phyloP scores from a whole-genome alignment of 1,140 invertebrate genomes.

The Drosophila cardini region DNA sequence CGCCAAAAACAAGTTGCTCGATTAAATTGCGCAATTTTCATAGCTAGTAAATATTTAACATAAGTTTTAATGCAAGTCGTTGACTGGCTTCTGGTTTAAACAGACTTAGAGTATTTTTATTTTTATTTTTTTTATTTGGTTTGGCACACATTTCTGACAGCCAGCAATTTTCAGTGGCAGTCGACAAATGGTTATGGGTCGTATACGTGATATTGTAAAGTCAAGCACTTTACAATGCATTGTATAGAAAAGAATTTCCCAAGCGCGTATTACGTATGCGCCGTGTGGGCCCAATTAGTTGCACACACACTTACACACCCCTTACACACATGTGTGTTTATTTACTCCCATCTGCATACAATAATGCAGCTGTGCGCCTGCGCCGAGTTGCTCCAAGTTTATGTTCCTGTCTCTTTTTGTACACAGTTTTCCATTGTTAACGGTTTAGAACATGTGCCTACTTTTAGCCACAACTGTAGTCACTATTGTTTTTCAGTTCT shows the following conservation, averaged over 20 bases:
- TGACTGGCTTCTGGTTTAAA: conserved; percentile 3
- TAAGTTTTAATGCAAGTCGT: conserved; percentile 26
- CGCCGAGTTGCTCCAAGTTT: conserved; percentile 15
- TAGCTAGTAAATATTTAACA: conserved; percentile 13
- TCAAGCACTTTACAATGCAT: conserved; percentile 40
- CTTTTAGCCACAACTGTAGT: conserved; percentile 31
- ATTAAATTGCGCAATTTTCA: conserved; percentile 62
- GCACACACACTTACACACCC: conserved; percentile 34
- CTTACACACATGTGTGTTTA: conserved; percentile 20
- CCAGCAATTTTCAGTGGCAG: background rate
- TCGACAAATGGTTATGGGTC: conserved; percentile 46
- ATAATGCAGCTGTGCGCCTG: conserved; percentile 49
- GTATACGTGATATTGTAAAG: conserved; percentile 65
- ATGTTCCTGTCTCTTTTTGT: conserved; percentile 15
- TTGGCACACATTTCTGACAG: conserved; percentile 43
- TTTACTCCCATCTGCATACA: conserved; percentile 65
- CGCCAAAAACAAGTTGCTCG: conserved; percentile 55
- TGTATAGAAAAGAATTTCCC: conserved; percentile 67
- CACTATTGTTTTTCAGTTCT: background rate
- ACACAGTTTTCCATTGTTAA: conserved; percentile 62
- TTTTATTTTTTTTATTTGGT: background rate
- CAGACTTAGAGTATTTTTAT: too few species aligned
- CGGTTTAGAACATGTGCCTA: conserved; percentile 29
- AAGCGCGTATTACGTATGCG: conserved; percentile 76
- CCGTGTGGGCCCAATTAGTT: conserved; percentile 79